phyloP scores from a whole-genome alignment of 2,888 invertebrate species.

The Athripsodes cinereus region DNA sequence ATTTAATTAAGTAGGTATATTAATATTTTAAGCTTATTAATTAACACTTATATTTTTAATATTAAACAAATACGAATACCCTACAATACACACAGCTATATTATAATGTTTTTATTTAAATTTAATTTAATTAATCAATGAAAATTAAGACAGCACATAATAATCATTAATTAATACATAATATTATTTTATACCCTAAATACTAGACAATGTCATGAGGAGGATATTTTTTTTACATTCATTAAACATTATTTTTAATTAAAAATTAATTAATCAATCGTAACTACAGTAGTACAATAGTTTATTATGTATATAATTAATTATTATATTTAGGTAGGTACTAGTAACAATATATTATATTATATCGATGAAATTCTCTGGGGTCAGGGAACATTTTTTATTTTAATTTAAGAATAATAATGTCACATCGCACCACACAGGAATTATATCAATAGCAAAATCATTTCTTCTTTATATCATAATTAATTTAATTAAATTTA shows the following conservation, averaged over 20 bases:
- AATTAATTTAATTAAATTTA: no score
- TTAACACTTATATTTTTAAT: background rate
- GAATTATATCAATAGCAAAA: background rate
- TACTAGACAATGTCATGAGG: conserved; percentile 20
- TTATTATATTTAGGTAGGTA: no score
- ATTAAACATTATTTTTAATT: background rate
- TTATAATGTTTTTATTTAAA: background rate
- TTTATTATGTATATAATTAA: no score
- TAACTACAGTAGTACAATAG: no score
- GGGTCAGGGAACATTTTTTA: conserved; percentile 12
- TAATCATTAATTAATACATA: background rate
- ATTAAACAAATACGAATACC: background rate
- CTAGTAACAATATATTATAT: background rate
- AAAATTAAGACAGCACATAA: no score
- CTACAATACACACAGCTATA: background rate
- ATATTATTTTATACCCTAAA: background rate
- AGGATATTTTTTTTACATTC: conserved; percentile 9
- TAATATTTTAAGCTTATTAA: conserved; percentile 1
- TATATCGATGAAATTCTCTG: conserved; percentile 18
- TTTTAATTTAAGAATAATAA: no score
- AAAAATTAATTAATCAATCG: background rate
- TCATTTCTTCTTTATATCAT: background rate
- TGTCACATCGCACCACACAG: conserved; percentile 14
- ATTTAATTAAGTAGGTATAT: conserved; percentile 49
- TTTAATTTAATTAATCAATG: background rate